Base-by-base conservation (phyloP, 2,113 vertebrate species). In the Alligator mississippiensis region DNA sequence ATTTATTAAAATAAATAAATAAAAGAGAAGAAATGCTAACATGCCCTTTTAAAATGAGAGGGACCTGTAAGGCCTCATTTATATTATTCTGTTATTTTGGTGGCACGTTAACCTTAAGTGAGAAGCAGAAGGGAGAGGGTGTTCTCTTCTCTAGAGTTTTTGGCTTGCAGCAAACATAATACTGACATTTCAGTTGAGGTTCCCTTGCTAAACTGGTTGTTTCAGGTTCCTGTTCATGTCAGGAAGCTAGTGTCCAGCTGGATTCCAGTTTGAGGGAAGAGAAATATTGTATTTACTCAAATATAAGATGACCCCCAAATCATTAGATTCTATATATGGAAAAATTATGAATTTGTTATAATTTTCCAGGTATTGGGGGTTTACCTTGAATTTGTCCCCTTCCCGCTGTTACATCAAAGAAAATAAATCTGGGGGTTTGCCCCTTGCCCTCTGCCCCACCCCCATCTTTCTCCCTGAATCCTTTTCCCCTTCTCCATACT, bases 101-200 rank as follows among this genome's bases (percentile, higher is more conserved):
- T 4, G 61, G 80, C 77, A 25, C 58, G 54, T 18, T 27, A 70
- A 1, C 2, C 0, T 64, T 87, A 77, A 85, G 75, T 55, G 90
- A 89, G 90, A 62, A 68, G 8, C 47, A 81, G 87, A 21, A 84
- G 80, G 74, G 38, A 2, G 0, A 25, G 58, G 80, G 82, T 30
- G 90, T 62, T 70, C 27, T 2, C 61, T 82, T 47, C 38, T 54
- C 57, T 64, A 11, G 10, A 72, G 25, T 64, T 80, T 76, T 9
- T 93, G 77, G 82, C 87, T 93, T 92, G 85, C 63, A 90, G 87
- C 93, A 93, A 89, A 83, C 55, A 6, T 28, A 64, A 77, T n/a
- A 68, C 57, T 82, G 34, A 24, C 75, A 9, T 47, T 88, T 93
- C 75, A 89, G 87, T 82, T 85, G 81, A 81, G 90, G 84, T 90